phyloP scores from a whole-genome alignment of 92 coral and sea anemone species.

The Heteractis magnifica region DNA sequence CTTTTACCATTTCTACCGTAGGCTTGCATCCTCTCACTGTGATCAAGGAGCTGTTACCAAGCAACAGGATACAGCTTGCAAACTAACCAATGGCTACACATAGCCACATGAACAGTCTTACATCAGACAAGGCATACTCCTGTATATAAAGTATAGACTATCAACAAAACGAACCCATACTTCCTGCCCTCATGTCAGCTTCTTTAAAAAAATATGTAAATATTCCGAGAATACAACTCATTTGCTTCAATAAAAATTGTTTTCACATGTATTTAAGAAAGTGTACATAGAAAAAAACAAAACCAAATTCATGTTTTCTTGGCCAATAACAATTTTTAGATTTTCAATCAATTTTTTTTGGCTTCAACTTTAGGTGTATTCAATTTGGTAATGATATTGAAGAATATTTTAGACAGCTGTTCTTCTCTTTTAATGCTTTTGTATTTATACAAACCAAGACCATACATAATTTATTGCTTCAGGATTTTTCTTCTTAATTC shows the following conservation, averaged over 20 bases:
- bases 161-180: background rate
- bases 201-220: no score
- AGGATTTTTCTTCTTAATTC: no score
- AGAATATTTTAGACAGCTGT: background rate
- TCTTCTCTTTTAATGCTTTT: background rate
- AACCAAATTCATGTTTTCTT: background rate
- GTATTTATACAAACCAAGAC: no score
- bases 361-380: background rate
- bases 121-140: background rate
- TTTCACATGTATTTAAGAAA: background rate
- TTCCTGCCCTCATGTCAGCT: no score
- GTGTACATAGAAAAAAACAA: background rate
- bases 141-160: background rate
- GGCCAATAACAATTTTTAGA: background rate
- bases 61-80: background rate
- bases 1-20: background rate
- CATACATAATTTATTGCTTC: background rate
- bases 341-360: background rate
- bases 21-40: constrained; percentile 8
- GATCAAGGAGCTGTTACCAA: constrained; percentile 2
- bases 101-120: background rate
- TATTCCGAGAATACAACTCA: no score
- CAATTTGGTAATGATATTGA: background rate
- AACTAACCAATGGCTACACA: constrained; percentile 14
- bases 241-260: no score